Percentiles rank a stretch among this genome's conserved stretches.
Evolutionary conservation across 1,140 invertebrate genomes (phyloP).

Genomic region (Anastrepha ludens): DNA sequence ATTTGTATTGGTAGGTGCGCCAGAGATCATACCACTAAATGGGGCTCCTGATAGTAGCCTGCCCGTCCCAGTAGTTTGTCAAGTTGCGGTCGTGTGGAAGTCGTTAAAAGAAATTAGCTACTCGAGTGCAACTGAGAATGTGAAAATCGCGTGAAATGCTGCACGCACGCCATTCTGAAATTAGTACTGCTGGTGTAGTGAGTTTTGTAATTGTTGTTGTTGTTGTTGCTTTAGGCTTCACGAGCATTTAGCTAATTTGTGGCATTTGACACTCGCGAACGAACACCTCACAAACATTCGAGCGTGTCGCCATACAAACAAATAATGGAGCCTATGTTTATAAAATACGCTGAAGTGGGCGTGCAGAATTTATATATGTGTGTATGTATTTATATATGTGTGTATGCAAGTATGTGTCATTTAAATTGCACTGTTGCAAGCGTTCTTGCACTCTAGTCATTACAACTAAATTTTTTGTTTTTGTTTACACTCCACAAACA

Average conservation of each 20-base stretch:
- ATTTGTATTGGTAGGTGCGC: background rate
- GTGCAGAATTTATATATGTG: background rate
- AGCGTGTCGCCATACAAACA: background rate
- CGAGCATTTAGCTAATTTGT: constrained; percentile 33
- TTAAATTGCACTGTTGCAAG: no score
- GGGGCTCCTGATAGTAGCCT: background rate
- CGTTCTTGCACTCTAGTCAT: no score
- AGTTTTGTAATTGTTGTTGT: background rate
- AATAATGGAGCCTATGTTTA: background rate
- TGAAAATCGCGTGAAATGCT: constrained; percentile 18
- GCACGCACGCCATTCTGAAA: constrained; percentile 27
- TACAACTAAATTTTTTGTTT: no score
- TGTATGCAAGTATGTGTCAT: no score
- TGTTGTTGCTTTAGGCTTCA: background rate
- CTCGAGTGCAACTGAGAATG: constrained; percentile 36
- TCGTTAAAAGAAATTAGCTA: background rate
- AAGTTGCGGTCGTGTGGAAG: background rate
- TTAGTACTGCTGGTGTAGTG: background rate
- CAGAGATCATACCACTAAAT: background rate
- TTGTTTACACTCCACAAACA: no score
- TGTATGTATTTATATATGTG: background rate
- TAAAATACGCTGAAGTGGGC: background rate
- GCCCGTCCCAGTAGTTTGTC: background rate
- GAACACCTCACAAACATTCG: constrained; percentile 20
- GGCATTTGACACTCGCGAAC: constrained; percentile 27